Base-by-base conservation (phyloP, 1,140 invertebrate species). In the Bombus terrestris region DNA sequence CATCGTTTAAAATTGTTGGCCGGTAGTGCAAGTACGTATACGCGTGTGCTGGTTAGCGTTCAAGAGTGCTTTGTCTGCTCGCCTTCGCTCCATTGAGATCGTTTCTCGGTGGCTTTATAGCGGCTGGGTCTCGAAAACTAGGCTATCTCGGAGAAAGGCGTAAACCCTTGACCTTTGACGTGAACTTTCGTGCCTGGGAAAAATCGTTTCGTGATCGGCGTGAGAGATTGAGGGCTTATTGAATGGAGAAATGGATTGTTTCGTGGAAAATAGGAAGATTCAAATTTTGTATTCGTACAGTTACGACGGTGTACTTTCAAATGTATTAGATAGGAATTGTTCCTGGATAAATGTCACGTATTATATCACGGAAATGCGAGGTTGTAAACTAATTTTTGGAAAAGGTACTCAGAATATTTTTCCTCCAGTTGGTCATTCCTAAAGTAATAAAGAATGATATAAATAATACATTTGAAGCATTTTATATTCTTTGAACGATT, bases 101-200 rank as follows among this genome's bases (percentile, higher is more conserved):
- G 74, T 13, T 41, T 35, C 59, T 12, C 37, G 25, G 69, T 18
- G 47, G 39, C 39, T 72, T 72, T 57, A 35, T 53, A 32, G 32
- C 18, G 39, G 13, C 22, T 39, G 43, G 78, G 75, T 62, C 57
- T 62, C 41, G 75, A 25, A 39, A 80, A 80, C 43, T 80, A 80
- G 78, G 78, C 78, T 80, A 80, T 80, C 78, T 80, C 43, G 43
- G 43, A 47, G 64, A 53, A 69, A 68, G 62, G 41, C 78, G 78
- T 80, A 37, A 80, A 80, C 78, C 64, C 78, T 80, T 69, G 78
- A 80, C 78, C 78, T 80, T 53, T 69, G 62, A 32, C 78, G 15
- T 25, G 41, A 53, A 69, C 78, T 37, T 47, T 35, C 64, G 22
- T 32, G 41, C 41, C 77, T 13, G n/a, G 64, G 43, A 80, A 53